These are phyloP conservation scores for Pantala flavescens DNA, from an alignment of 1,140 invertebrate species.

Conservation along the genomic window DNA sequence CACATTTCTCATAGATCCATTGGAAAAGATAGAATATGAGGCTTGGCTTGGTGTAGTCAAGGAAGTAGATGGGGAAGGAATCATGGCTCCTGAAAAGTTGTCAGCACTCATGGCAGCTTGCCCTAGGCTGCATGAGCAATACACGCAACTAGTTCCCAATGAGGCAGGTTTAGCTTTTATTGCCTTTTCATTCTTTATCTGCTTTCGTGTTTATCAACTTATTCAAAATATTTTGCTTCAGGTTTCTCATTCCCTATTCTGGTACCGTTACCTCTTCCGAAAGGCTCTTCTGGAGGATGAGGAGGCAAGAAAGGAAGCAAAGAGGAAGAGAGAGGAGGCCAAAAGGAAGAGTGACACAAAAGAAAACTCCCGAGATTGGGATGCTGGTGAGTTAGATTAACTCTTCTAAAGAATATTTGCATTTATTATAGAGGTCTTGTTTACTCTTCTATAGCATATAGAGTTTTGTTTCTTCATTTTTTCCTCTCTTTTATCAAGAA, in stretches of 20 bases:
- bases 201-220: not conserved
- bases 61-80: not conserved
- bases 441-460: not conserved
- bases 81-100: not conserved
- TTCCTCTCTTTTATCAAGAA: too few relatives aligned
- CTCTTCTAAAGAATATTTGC: too few relatives aligned
- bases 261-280: constrained; percentile 49
- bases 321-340: constrained; percentile 29
- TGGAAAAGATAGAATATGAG: not conserved
- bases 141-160: not conserved
- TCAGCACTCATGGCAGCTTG: not conserved
- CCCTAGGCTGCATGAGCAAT: not conserved
- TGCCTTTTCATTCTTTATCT: not conserved
- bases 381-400: not conserved
- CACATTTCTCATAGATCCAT: not conserved
- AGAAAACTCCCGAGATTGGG: constrained; percentile 23
- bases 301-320: constrained; percentile 34
- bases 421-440: not conserved
- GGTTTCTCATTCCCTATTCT: constrained; percentile 42
- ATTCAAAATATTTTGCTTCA: not conserved
- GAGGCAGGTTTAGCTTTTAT: not conserved
- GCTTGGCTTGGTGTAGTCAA: not conserved
- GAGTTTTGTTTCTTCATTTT: too few relatives aligned
- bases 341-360: constrained; percentile 30
- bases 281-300: constrained; percentile 47